Evolutionary conservation across 1,140 invertebrate species (phyloP), one percentile per base, ranked within the genome.

Genomic region (Euura saliciscinereae): DNA sequence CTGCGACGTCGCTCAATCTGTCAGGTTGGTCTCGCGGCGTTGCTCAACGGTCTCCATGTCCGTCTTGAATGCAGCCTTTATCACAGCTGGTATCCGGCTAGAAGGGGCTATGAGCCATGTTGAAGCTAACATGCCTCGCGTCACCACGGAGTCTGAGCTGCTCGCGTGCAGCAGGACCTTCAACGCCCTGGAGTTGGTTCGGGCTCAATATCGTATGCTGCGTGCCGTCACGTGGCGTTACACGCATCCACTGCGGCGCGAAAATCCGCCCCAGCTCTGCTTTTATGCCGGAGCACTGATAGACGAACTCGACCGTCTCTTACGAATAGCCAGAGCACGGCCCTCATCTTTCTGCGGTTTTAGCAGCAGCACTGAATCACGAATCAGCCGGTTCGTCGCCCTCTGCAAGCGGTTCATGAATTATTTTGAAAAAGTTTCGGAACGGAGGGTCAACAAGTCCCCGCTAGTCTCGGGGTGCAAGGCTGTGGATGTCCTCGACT

Each of bases 341-440:
- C 80, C 81, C 0, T 73, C 10, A 2, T 45, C 43, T 4, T 73
- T 77, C 2, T 51, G 67, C 43, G 71, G 44, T 1, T 11, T n/a
- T 3, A 73, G 67, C 69, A 73, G 73, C 42, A 72, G 71, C n/a
- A 6, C 69, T 4, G 73, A 75, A 10, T 10, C 45, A 4, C 64
- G 44, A 7, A 68, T 82, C 6, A n/a, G 42, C 3, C 65, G 28
- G 1, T 85, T 84, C 45, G 45, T 73, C 1, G 45, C 67, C 3
- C 71, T 76, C 13, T 86, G 83, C 76, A 87, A 86, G 72, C 72
- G 76, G 4, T 88, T 87, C 68, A 86, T 88, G 85, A 82, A 87
- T 51, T 83, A 83, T 66, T 88, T 87, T 69, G 86, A 88, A 74
- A 87, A 82, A 44, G 75, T 84, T n/a, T 85, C 86, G 0, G 86